These are phyloP conservation scores for Molorchus minor DNA, from an alignment of 2,888 invertebrate species.

Conservation along the genomic window DNA sequence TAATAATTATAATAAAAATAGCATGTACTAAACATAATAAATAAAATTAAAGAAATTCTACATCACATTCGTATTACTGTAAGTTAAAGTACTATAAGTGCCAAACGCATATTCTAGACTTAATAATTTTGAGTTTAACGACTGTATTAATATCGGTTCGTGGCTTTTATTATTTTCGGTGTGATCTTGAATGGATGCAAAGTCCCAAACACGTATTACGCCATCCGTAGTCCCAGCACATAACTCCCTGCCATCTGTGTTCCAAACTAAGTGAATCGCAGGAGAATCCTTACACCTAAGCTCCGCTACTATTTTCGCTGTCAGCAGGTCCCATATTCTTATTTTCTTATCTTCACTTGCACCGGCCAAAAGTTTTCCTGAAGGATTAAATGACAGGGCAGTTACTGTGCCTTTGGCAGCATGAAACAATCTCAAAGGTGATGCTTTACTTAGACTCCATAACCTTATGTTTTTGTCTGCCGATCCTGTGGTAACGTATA, in stretches of 20 bases:
- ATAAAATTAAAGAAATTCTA: too few species aligned
- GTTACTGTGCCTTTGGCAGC: constrained; percentile 81
- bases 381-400: constrained; percentile 83
- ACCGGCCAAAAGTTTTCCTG: constrained; percentile 84
- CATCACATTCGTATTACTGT: too few species aligned
- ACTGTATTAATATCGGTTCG: constrained; percentile 41
- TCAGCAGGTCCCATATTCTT: constrained; percentile 77
- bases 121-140: constrained; percentile 47
- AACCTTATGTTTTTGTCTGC: constrained; percentile 88
- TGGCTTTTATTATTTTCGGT: constrained; percentile 36
- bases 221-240: constrained; percentile 76
- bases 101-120: constrained; percentile 52
- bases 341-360: constrained; percentile 81
- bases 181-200: constrained; percentile 33
- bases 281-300: constrained; percentile 72
- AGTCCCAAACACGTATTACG: constrained; percentile 73
- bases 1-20: too few species aligned
- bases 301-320: constrained; percentile 71
- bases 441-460: constrained; percentile 87
- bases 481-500: constrained; percentile 89
- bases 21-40: too few species aligned
- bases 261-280: constrained; percentile 72
- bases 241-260: constrained; percentile 67
- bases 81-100: constrained; percentile 49
- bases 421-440: constrained; percentile 80